Evolutionary conservation across 2,888 invertebrate species (phyloP).

Genomic region (Lycia hirtaria): DNA sequence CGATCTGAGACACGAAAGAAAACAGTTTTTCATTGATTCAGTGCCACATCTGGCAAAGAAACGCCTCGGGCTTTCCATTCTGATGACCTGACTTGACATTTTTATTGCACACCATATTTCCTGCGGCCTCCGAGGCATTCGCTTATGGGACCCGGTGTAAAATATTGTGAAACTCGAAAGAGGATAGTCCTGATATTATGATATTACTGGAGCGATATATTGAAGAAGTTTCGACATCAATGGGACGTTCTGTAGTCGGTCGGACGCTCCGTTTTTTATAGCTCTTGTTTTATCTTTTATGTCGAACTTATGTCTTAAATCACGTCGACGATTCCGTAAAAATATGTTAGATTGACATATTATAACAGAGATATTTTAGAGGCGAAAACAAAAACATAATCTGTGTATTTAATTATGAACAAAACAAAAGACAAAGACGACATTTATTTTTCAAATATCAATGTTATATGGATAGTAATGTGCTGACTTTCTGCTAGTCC

Average conservation of each 20-base stretch:
- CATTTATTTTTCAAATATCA: not conserved
- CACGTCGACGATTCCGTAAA: slow-evolving; percentile 20
- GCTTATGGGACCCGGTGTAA: slow-evolving; percentile 70
- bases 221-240: slow-evolving; percentile 65
- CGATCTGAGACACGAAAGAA: slow-evolving; percentile 76
- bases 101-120: slow-evolving; percentile 83
- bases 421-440: not conserved
- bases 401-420: not conserved
- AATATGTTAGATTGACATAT: slow-evolving; percentile 30
- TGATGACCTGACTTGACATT: slow-evolving; percentile 86
- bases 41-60: slow-evolving; percentile 83
- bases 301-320: slow-evolving; percentile 41
- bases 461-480: too few species aligned
- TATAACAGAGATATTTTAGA: slow-evolving; percentile 10
- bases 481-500: too few species aligned
- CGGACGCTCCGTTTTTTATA: slow-evolving; percentile 53
- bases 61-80: slow-evolving; percentile 82
- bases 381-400: not conserved
- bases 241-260: slow-evolving; percentile 42
- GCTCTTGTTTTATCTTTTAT: slow-evolving; percentile 55
- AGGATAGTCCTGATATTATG: slow-evolving; percentile 74
- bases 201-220: slow-evolving; percentile 70
- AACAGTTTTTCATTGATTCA: slow-evolving; percentile 85
- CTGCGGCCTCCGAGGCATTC: slow-evolving; percentile 77
- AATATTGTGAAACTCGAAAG: slow-evolving; percentile 78